These are phyloP conservation scores for Sussaba pulchella DNA, from an alignment of 2,888 invertebrate species.

Conservation along the genomic window DNA sequence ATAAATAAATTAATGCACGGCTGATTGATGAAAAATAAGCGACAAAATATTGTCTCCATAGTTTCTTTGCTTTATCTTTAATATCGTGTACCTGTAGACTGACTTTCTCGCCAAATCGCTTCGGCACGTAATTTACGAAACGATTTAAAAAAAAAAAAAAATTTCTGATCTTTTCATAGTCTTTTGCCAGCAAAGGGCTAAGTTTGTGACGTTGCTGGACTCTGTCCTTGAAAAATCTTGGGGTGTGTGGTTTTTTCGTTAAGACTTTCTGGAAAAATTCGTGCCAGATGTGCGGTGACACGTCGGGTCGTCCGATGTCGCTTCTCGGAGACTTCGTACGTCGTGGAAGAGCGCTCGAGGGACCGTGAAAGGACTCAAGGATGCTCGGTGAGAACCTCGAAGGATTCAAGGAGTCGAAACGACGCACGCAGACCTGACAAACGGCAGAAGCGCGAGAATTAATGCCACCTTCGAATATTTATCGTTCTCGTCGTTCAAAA, in stretches of 20 bases:
- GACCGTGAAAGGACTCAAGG: constrained; percentile 14
- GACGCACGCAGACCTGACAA: constrained; percentile 1
- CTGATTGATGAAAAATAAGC: too few relatives aligned
- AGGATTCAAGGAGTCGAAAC: constrained; percentile 8
- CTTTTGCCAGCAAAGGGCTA: background rate
- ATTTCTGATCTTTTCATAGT: constrained; percentile 12
- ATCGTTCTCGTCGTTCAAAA: background rate
- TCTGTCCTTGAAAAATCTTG: constrained; percentile 15
- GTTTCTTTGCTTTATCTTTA: too few relatives aligned
- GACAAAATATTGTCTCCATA: too few relatives aligned
- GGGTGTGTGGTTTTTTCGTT: constrained; percentile 7
- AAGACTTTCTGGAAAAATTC: constrained; percentile 17
- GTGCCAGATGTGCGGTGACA: background rate
- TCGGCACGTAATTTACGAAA: too few relatives aligned
- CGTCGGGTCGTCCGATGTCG: background rate
- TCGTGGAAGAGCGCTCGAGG: background rate
- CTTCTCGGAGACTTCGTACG: background rate
- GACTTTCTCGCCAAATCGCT: too few relatives aligned
- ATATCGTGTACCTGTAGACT: too few relatives aligned
- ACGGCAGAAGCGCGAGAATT: background rate
- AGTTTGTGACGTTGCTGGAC: background rate
- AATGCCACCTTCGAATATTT: constrained; percentile 12
- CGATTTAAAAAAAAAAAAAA: too few relatives aligned
- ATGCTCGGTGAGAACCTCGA: constrained; percentile 9
- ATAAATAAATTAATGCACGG: too few relatives aligned